Evolutionary conservation across 2,888 invertebrate genomes (phyloP).

Genomic region (Pseudococcus jackbeardsleyi): DNA sequence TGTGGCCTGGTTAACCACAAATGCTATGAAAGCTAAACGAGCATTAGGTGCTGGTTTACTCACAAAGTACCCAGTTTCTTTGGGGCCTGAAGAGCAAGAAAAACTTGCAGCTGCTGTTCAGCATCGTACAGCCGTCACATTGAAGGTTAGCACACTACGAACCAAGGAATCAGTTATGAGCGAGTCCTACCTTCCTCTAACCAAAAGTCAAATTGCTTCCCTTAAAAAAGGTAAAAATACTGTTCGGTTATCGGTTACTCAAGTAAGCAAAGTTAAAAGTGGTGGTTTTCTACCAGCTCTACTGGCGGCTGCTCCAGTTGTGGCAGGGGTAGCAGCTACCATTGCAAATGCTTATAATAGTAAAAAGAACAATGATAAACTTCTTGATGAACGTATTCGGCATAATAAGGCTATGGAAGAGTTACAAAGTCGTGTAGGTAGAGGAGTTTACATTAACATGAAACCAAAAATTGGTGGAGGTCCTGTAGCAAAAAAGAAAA

Average conservation of each 20-base stretch:
- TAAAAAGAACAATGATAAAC: too few relatives aligned
- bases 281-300: not conserved
- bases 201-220: slow-evolving; percentile 2
- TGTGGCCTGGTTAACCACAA: slow-evolving; percentile 52
- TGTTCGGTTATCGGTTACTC: not conserved
- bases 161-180: slow-evolving; percentile 42
- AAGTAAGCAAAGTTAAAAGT: not conserved
- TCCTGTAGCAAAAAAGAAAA: too few relatives aligned
- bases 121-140: not conserved
- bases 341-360: slow-evolving; percentile 23
- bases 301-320: not conserved
- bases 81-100: not conserved
- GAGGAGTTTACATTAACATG: too few relatives aligned
- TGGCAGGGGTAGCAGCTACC: not conserved
- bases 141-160: not conserved
- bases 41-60: slow-evolving; percentile 67
- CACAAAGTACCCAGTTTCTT: not conserved
- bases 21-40: slow-evolving; percentile 64
- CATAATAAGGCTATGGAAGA: too few relatives aligned
- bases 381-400: too few relatives aligned
- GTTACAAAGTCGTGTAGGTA: too few relatives aligned
- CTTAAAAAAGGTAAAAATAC: not conserved
- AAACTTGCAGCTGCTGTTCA: not conserved
- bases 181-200: slow-evolving; percentile 35
- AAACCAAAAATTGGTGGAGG: too few relatives aligned